phyloP scores from a whole-genome alignment of 2,797 vertebrate species.

The Sternarchorhynchus goeldii region DNA sequence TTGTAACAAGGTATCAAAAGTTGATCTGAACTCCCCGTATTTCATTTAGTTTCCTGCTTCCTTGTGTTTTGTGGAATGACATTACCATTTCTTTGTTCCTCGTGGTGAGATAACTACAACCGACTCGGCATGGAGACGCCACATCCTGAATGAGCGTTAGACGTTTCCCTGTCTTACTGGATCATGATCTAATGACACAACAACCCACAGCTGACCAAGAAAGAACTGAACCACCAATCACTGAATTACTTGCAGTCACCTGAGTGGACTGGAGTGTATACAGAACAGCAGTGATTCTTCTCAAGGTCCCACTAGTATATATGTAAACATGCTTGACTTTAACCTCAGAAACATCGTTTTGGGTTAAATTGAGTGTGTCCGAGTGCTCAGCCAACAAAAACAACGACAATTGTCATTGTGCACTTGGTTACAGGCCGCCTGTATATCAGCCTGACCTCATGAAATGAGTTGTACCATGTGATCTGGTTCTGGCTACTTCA shows the following conservation, averaged over 20 bases:
- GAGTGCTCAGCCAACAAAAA: neutral
- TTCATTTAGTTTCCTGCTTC: no score
- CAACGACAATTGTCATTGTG: neutral
- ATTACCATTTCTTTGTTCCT: no score
- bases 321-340: neutral
- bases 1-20: no score
- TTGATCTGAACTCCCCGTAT: no score
- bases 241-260: neutral
- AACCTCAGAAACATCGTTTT: neutral
- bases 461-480: neutral
- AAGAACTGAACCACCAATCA: neutral
- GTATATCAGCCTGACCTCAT: no score
- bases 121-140: neutral
- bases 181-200: slow-evolving; percentile 3
- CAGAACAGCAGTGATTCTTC: neutral
- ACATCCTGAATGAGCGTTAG: no score
- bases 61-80: no score
- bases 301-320: no score
- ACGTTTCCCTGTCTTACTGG: neutral
- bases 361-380: neutral
- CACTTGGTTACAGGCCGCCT: neutral
- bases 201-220: slow-evolving; percentile 10
- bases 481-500: slow-evolving; percentile 1
- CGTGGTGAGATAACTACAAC: no score
- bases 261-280: neutral